A percentile compares a stretch with the other conserved stretches of the same genome.
These are phyloP conservation scores for Muricea muricata DNA, from an alignment of 92 coral and sea anemone species.

Conservation along the genomic window DNA sequence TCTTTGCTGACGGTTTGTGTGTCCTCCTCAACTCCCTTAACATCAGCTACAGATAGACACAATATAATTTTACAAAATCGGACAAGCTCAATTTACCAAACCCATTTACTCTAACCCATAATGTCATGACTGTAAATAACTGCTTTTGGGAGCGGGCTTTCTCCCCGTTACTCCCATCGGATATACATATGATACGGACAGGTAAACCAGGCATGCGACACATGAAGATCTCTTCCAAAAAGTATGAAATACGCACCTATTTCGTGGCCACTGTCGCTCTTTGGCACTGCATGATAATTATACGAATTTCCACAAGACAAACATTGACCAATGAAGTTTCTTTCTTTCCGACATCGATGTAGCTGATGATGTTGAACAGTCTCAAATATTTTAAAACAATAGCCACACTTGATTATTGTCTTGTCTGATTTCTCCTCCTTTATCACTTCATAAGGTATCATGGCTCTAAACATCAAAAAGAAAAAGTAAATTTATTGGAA, in stretches of 20 bases:
- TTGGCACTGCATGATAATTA: background rate
- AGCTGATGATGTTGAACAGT: conserved; percentile 12
- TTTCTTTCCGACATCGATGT: conserved; percentile 29
- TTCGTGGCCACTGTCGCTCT: background rate
- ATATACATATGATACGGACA: too few species aligned
- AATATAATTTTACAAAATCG: too few species aligned
- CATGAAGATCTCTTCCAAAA: background rate
- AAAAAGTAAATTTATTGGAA: too few species aligned
- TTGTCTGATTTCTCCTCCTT: background rate
- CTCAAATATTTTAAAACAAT: conserved; percentile 15
- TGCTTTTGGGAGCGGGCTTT: too few species aligned
- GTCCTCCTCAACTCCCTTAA: background rate
- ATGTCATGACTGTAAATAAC: too few species aligned
- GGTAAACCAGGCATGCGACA: too few species aligned
- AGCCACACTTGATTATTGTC: conserved; percentile 15
- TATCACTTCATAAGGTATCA: conserved; percentile 41
- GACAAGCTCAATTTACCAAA: too few species aligned
- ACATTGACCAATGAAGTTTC: background rate
- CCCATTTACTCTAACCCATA: too few species aligned
- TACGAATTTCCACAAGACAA: conserved; percentile 15
- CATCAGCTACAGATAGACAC: background rate
- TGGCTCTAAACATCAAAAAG: background rate
- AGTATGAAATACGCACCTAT: background rate
- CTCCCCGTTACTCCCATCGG: too few species aligned
- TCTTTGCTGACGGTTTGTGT: background rate